phyloP scores from a whole-genome alignment of 2,113 vertebrate species.

The Pygoscelis adeliae region DNA sequence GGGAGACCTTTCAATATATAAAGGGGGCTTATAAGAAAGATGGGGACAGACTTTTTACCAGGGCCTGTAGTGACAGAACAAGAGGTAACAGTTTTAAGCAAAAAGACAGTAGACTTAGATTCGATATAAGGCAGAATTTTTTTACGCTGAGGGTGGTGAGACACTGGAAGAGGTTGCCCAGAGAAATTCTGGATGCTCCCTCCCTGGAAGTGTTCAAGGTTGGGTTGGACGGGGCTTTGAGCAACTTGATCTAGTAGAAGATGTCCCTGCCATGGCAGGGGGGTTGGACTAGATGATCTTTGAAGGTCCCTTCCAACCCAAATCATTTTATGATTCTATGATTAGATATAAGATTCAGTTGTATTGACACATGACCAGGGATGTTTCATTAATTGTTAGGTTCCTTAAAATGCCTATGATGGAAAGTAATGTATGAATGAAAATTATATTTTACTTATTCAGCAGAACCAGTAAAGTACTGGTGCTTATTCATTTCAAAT shows the following conservation, averaged over 20 bases:
- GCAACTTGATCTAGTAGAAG: background rate
- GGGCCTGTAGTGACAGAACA: background rate
- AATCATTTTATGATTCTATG: background rate
- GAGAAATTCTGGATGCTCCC: too few species aligned
- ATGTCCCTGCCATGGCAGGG: background rate
- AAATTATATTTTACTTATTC: constrained; percentile 10
- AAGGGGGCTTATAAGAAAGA: background rate
- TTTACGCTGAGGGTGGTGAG: background rate
- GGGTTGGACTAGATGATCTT: background rate
- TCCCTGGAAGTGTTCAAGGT: background rate
- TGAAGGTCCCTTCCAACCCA: background rate
- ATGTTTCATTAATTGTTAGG: background rate
- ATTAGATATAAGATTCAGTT: constrained; percentile 3
- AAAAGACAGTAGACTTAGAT: background rate
- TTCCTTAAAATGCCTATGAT: background rate
- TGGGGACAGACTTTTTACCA: background rate
- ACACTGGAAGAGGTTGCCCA: background rate
- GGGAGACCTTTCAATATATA: background rate
- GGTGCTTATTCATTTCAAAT: background rate
- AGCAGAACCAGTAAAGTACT: background rate
- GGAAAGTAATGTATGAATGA: constrained; percentile 1
- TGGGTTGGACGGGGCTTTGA: background rate
- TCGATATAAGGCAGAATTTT: background rate
- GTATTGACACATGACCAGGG: background rate
- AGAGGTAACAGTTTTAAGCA: background rate